Percentiles rank a stretch among this genome's conserved stretches.
Evolutionary conservation across 2,113 vertebrate species (phyloP).

Genomic region (Micromys minutus): DNA sequence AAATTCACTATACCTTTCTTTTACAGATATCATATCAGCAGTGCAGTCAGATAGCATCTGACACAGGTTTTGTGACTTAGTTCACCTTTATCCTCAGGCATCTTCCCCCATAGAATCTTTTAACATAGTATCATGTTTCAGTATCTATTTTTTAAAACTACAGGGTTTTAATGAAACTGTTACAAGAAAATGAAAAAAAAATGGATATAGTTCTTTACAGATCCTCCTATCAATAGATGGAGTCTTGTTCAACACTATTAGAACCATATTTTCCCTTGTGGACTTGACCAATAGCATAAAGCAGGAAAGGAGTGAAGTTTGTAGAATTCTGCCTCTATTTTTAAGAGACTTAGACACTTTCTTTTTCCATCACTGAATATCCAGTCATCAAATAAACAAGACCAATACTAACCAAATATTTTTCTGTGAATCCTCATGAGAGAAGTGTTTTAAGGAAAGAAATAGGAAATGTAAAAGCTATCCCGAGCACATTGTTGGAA

Average conservation of each 20-base stretch:
- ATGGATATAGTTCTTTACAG: neutral
- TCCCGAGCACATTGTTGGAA: neutral
- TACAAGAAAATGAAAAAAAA: neutral
- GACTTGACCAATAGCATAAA: neutral
- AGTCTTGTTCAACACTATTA: neutral
- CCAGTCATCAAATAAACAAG: neutral
- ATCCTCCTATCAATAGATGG: neutral
- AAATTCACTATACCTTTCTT: neutral
- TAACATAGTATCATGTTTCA: neutral
- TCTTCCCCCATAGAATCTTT: neutral
- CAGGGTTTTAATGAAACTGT: neutral
- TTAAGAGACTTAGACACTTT: neutral
- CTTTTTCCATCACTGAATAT: neutral
- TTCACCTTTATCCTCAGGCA: neutral
- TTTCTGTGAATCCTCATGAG: neutral
- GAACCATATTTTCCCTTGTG: neutral
- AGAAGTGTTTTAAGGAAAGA: neutral
- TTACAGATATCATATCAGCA: neutral
- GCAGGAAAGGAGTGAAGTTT: neutral
- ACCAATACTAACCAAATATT: neutral
- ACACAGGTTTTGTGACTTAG: neutral
- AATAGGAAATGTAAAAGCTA: neutral
- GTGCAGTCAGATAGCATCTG: neutral
- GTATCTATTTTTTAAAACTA: conserved; percentile 4
- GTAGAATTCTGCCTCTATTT: neutral